Evolutionary conservation across 2,888 invertebrate species (phyloP).

Genomic region (Xestia c-nigrum): DNA sequence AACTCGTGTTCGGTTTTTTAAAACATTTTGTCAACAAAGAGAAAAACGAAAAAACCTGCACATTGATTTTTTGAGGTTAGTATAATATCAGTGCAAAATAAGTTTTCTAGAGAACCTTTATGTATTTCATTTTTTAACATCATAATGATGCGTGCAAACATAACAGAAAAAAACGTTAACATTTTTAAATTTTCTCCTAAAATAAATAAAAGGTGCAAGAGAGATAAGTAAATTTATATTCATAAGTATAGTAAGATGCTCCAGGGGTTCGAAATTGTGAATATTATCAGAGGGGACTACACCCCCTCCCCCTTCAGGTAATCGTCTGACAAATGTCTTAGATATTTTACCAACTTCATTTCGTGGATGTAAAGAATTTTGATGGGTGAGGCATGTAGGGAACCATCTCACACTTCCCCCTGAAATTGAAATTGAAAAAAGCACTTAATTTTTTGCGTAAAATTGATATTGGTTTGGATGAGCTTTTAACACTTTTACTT

Average conservation of each 20-base stretch:
- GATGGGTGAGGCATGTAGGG: slow-evolving; percentile 65
- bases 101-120: not conserved
- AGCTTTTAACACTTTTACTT: slow-evolving; percentile 19
- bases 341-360: slow-evolving; percentile 90
- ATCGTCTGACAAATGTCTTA: slow-evolving; percentile 90
- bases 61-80: not conserved
- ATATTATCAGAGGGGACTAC: slow-evolving; percentile 81
- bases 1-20: slow-evolving; percentile 11
- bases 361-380: slow-evolving; percentile 77
- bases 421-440: slow-evolving; percentile 65
- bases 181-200: slow-evolving; percentile 53
- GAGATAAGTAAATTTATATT: slow-evolving; percentile 85
- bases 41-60: not conserved
- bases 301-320: slow-evolving; percentile 82
- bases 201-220: slow-evolving; percentile 74
- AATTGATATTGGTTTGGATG: slow-evolving; percentile 28
- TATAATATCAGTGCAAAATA: not conserved
- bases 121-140: not conserved
- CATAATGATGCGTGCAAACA: not conserved
- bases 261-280: slow-evolving; percentile 82
- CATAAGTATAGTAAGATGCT: slow-evolving; percentile 83
- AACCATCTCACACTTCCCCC: slow-evolving; percentile 47
- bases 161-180: not conserved
- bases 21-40: not conserved
- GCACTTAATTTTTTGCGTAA: slow-evolving; percentile 35